These are phyloP conservation scores for Protosalanx chinensis DNA, from an alignment of 2,797 vertebrate genomes.

Conservation along the genomic window DNA sequence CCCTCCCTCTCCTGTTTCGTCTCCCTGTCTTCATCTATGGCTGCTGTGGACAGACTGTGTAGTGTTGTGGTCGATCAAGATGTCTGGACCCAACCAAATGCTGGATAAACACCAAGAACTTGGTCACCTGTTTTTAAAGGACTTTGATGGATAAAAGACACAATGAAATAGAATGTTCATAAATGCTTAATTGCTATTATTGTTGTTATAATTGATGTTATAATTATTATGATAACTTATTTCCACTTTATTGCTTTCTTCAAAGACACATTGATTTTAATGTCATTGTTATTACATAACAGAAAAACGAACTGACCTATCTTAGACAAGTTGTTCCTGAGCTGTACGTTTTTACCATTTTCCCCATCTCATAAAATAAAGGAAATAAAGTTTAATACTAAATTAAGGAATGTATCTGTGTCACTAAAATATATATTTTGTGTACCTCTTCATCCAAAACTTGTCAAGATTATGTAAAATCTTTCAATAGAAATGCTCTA, in stretches of 20 bases:
- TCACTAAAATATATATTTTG: conserved; percentile 22
- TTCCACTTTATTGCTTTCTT: conserved; percentile 80
- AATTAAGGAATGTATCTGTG: conserved; percentile 46
- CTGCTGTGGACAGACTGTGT: conserved; percentile 35
- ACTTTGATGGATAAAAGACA: conserved; percentile 71
- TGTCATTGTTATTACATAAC: conserved; percentile 75
- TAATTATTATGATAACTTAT: conserved; percentile 86
- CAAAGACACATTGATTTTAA: conserved; percentile 74
- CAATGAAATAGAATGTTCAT: conserved; percentile 80
- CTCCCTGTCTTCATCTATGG: conserved; percentile 6
- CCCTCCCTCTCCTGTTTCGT: conserved; percentile 8
- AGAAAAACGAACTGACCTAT: conserved; percentile 71
- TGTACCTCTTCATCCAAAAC: background rate
- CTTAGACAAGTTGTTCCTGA: conserved; percentile 73
- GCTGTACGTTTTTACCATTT: conserved; percentile 81
- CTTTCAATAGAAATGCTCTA: background rate
- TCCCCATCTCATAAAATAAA: conserved; percentile 79
- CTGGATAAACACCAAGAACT: conserved; percentile 70
- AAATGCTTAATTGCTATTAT: conserved; percentile 80
- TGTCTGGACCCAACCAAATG: conserved; percentile 57
- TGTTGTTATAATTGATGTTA: conserved; percentile 80
- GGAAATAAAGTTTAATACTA: conserved; percentile 80
- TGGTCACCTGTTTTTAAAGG: conserved; percentile 72
- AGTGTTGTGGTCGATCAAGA: conserved; percentile 39
- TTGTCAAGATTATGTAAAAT: background rate